Conservation (phyloP, 2,113 vertebrate genomes). For the Caretta caretta region DNA sequence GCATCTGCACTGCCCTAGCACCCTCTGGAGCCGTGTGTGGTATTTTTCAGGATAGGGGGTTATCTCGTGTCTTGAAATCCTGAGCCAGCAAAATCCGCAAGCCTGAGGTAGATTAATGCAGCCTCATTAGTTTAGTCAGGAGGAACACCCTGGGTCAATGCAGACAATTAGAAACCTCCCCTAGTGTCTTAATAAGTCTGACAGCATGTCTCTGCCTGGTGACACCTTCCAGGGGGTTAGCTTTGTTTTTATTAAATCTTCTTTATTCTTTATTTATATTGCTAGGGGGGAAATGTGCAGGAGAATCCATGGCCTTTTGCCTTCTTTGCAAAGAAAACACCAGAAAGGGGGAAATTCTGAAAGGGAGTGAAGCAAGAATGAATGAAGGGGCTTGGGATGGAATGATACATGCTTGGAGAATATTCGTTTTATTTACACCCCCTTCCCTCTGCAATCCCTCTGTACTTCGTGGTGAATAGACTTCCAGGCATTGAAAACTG, state of each 20-base stretch:
- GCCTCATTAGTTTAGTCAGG: not conserved
- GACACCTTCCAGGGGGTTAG: rapidly evolving
- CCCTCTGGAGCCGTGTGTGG: not conserved
- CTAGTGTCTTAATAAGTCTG: not conserved
- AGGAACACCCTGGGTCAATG: not conserved
- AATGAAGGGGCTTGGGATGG: not conserved
- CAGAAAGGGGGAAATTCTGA: not conserved
- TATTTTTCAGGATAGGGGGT: not conserved
- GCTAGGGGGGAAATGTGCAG: not conserved
- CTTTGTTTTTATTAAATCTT: rapidly evolving
- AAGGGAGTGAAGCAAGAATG: not conserved
- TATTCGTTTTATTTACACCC: not conserved
- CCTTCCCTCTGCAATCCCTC: not conserved
- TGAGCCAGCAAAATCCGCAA: constrained; percentile 10
- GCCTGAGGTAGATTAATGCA: not conserved
- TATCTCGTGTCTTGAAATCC: not conserved
- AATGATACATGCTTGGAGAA: not conserved
- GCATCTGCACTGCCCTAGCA: not conserved
- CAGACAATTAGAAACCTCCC: not conserved
- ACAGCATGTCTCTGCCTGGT: not conserved
- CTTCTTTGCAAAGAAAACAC: not conserved
- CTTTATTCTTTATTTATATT: not conserved
- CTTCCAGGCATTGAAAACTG: constrained; percentile 44
- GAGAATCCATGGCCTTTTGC: not conserved
- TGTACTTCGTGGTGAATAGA: constrained; percentile 28